These are phyloP conservation scores for Synanthedon tipuliformis DNA, from an alignment of 2,888 invertebrate genomes.

Conservation along the genomic window DNA sequence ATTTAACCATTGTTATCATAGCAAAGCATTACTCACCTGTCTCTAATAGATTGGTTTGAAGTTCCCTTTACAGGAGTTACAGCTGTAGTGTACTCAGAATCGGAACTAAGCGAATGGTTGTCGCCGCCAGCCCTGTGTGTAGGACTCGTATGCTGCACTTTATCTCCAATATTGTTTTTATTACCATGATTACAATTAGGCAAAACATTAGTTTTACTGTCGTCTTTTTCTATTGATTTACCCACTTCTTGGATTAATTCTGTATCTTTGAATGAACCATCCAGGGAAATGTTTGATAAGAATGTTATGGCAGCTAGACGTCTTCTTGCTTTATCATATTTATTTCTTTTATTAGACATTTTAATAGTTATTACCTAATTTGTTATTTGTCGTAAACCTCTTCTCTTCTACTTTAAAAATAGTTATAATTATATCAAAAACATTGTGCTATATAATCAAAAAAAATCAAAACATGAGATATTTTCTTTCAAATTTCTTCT, in stretches of 20 bases:
- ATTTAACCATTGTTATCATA: conserved; percentile 1
- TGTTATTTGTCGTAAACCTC: too few relatives aligned
- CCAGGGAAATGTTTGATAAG: conserved; percentile 93
- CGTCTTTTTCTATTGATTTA: conserved; percentile 31
- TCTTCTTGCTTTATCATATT: conserved; percentile 79
- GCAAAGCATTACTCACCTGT: conserved; percentile 63
- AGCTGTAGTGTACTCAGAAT: conserved; percentile 77
- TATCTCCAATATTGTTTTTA: conserved; percentile 35
- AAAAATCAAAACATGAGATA: too few relatives aligned
- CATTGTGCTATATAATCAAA: too few relatives aligned
- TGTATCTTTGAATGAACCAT: conserved; percentile 86
- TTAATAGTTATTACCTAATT: too few relatives aligned
- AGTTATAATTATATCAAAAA: too few relatives aligned
- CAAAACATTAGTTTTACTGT: conserved; percentile 22
- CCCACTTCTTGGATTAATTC: conserved; percentile 39
- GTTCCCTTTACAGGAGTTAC: conserved; percentile 73
- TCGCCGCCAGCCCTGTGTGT: conserved; percentile 41
- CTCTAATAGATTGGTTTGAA: conserved; percentile 60
- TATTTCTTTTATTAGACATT: conserved; percentile 50
- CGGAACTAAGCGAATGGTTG: conserved; percentile 77
- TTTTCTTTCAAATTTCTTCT: too few relatives aligned
- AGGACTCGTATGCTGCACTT: conserved; percentile 44
- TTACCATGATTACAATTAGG: conserved; percentile 26
- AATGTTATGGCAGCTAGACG: conserved; percentile 93
- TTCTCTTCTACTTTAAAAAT: too few relatives aligned